Conservation (phyloP, 2,888 invertebrate genomes). For the Miltochrista miniata region DNA sequence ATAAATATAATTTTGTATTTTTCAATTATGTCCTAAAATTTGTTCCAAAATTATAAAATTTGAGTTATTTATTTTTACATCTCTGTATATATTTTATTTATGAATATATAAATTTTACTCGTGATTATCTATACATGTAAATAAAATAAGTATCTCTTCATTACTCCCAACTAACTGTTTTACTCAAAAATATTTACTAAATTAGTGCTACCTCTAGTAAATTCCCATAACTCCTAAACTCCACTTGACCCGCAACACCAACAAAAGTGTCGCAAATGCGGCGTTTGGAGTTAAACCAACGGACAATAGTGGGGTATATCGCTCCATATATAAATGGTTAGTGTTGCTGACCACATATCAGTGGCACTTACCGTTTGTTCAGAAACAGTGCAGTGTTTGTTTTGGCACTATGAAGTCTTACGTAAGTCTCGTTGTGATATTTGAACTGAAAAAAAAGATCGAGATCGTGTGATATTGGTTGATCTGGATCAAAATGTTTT, state of each 20-base stretch:
- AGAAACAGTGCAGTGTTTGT: slow-evolving; percentile 49
- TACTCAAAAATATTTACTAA: no score
- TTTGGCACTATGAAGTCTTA: slow-evolving; percentile 61
- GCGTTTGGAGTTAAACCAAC: slow-evolving; percentile 36
- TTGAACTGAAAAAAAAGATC: slow-evolving; percentile 1
- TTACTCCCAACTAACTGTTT: no score
- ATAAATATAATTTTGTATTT: no score
- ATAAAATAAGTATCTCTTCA: no score
- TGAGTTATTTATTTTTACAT: neutral
- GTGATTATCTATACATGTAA: no score
- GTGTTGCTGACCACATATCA: slow-evolving; percentile 52
- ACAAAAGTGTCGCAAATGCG: slow-evolving; percentile 41
- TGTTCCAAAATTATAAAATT: no score
- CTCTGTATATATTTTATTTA: no score
- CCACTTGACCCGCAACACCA: slow-evolving; percentile 29
- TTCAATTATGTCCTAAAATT: no score
- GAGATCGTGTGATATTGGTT: neutral
- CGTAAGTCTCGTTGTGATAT: slow-evolving; percentile 54
- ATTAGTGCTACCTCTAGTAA: slow-evolving; percentile 4
- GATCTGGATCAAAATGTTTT: no score
- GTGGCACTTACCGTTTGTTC: slow-evolving; percentile 42
- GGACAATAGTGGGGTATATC: slow-evolving; percentile 50
- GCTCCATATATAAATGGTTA: slow-evolving; percentile 63
- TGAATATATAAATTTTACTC: no score
- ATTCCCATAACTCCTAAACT: slow-evolving; percentile 29